phyloP scores from a whole-genome alignment of 2,888 invertebrate species.

The Hypercompe scribonia region DNA sequence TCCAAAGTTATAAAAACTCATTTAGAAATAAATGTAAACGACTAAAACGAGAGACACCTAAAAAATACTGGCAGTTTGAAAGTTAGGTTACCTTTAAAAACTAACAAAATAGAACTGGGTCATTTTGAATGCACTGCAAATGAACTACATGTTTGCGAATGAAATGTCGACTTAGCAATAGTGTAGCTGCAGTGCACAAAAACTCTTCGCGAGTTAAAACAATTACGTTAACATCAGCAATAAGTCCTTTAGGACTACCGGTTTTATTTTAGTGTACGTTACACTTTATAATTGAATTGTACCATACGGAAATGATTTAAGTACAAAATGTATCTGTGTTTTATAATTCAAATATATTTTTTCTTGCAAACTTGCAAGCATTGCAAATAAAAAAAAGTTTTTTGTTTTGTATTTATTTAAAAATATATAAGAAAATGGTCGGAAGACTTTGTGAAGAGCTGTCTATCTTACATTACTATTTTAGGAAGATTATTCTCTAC shows the following conservation, averaged over 20 bases:
- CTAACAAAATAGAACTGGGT: constrained; percentile 59
- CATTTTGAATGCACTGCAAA: constrained; percentile 64
- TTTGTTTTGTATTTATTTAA: too few species aligned
- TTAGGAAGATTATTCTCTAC: background rate
- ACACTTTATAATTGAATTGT: background rate
- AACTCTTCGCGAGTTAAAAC: constrained; percentile 38
- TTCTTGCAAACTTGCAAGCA: too few species aligned
- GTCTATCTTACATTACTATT: background rate
- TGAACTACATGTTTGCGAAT: constrained; percentile 60
- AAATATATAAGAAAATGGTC: too few species aligned
- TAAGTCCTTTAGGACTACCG: constrained; percentile 24
- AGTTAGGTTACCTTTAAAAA: constrained; percentile 48
- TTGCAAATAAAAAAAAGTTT: too few species aligned
- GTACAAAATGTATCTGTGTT: background rate
- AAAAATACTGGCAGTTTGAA: constrained; percentile 35
- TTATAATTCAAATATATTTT: too few species aligned
- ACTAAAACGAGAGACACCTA: constrained; percentile 27
- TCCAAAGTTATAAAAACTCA: constrained; percentile 27
- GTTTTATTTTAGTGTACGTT: constrained; percentile 6
- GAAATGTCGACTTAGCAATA: constrained; percentile 38
- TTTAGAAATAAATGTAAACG: constrained; percentile 41
- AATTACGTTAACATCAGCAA: constrained; percentile 35
- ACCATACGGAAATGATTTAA: background rate
- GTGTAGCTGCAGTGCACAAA: constrained; percentile 38
- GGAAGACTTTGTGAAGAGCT: too few species aligned